Base-by-base conservation (phyloP, 2,888 invertebrate species). In the Drosophila pseudotakahashii region DNA sequence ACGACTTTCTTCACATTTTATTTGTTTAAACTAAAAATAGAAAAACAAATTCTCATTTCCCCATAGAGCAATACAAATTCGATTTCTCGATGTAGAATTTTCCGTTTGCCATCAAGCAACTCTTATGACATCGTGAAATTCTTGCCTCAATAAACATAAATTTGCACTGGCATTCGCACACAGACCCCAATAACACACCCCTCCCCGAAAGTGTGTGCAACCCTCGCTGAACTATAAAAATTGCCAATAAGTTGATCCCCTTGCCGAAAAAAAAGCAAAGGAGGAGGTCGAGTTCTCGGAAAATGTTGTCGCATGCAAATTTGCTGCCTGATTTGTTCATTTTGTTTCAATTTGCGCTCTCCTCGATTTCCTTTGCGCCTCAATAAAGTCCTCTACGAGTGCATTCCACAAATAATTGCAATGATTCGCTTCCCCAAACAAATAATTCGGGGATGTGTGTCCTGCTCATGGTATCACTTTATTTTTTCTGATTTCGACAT, bases 251-350 rank as follows among this genome's bases (percentile, higher is more conserved):
- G 68, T 83, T 70, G 78, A 69, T 71, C 83, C 69, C 54, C 60
- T 55, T 23, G 59, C 13, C 44, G 9, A 36, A 45, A 2, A n/a
- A 37, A 37, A 37, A n/a, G 1, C 30, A 23, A 14, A 23, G 39
- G 14, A 19, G 11, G 6, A 26, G 26, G 26, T 5, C 26, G 51
- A 39, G 45, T 52, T 61, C 54, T 54, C 63, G 76, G 81, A 88
- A 89, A 90, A 90, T 88, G 90, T 83, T 89, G 88, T 66, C 91
- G 89, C 81, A 91, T 89, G 90, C 90, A 90, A 91, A 90, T 90
- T 88, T 88, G 83, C 77, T 82, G 89, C 88, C 89, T 89, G 89
- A 91, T 90, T 90, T 91, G 88, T 88, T 89, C 90, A 90, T 88
- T 90, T 90, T 82, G 88, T 90, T 90, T 90, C 90, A 90, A 90